Base-by-base conservation (phyloP, 2,888 invertebrate genomes). In the Homarus gammarus region DNA sequence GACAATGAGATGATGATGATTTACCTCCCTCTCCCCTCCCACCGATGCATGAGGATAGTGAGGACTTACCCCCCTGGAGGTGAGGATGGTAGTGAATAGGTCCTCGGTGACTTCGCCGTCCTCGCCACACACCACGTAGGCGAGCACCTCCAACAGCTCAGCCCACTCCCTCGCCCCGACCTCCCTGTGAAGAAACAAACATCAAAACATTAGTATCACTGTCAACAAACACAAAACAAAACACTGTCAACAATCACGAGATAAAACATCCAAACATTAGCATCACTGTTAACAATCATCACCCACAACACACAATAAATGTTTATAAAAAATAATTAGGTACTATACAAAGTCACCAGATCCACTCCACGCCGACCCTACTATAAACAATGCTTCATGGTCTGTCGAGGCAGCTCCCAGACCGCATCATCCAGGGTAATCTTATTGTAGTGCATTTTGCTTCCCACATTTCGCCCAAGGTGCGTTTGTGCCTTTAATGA, bases 81-180 rank as follows among this genome's bases (percentile, higher is more conserved):
- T 90, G 51, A 90, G 78, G 61, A 90, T 90, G n/a, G 49, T 84
- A 1, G 78, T 81, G 36, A 90, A 90, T 27, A 78, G 49, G 12
- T 84, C 77, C 75, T 87, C 78, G 0, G 90, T 90, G 64, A 90
- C 87, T 8, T 84, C 90, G 0, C 72, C 73, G 31, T 84, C 87
- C 75, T 90, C 87, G 8, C 90, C 87, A 49, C 90, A 90, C 44
- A 87, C 84, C 36, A 90, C 87, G 44, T 87, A 87, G 33, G 90
- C 90, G 44, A 90, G 38, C 18, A 90, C 90, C 40, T 90, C 90
- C 72, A 90, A 6, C 38, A 90, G 83, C 75, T 90, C 90, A 68
- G 81, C 84, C 90, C 90, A 90, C 87, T 90, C 87, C 38, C 87
- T 33, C 18, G 87, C 84, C 6, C 84, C 87, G 0, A 68, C 75